Percentiles rank a stretch among this genome's conserved stretches.
Evolutionary conservation across 2,888 invertebrate species (phyloP).

Genomic region (Leptinotarsa juncta): DNA sequence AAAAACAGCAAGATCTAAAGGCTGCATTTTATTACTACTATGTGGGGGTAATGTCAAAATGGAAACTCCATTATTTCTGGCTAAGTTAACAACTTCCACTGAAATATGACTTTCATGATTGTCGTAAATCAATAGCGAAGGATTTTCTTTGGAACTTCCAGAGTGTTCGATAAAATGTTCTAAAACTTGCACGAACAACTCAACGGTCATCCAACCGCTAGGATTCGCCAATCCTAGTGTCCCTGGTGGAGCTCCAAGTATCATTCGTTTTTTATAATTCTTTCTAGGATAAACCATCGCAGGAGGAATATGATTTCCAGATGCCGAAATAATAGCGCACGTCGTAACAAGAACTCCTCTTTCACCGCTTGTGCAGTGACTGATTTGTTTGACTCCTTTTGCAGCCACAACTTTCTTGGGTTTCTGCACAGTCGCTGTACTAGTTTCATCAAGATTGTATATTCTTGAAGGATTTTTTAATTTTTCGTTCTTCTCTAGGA

Average conservation of each 20-base stretch:
- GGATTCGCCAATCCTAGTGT: constrained; percentile 57
- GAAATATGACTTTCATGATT: constrained; percentile 59
- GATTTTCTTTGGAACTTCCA: constrained; percentile 49
- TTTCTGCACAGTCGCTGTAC: constrained; percentile 45
- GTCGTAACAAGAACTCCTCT: constrained; percentile 58
- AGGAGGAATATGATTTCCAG: constrained; percentile 48
- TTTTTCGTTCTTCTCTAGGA: constrained; percentile 27
- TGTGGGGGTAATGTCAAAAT: constrained; percentile 59
- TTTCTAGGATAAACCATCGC: constrained; percentile 59
- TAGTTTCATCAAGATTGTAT: constrained; percentile 51
- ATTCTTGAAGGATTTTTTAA: constrained; percentile 36
- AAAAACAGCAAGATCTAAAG: constrained; percentile 61
- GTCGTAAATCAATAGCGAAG: constrained; percentile 55
- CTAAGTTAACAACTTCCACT: constrained; percentile 46
- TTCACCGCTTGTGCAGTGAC: constrained; percentile 58
- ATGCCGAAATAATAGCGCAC: constrained; percentile 54
- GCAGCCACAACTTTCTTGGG: constrained; percentile 46
- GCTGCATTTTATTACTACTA: constrained; percentile 62
- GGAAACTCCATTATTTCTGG: constrained; percentile 59
- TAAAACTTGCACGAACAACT: constrained; percentile 43
- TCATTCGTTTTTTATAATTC: constrained; percentile 54
- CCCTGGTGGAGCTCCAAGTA: constrained; percentile 57
- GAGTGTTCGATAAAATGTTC: constrained; percentile 53
- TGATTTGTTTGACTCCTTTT: constrained; percentile 51
- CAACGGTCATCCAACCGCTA: constrained; percentile 38